Evolutionary conservation across 2,113 vertebrate species (phyloP).

Genomic region (Etheostoma spectabile): DNA sequence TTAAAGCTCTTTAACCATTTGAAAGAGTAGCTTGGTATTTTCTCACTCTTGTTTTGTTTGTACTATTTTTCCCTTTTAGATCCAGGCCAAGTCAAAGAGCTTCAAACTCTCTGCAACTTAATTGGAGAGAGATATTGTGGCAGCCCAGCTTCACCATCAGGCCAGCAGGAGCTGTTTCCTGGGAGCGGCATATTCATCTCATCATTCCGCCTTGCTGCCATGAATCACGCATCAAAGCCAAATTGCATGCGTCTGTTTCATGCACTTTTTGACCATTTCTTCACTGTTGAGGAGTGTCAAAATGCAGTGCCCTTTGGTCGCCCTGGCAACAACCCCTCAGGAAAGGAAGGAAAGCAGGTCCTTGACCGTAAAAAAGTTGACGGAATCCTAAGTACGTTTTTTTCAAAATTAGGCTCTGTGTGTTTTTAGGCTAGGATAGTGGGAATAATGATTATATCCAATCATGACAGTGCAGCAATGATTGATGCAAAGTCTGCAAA

Average conservation of each 20-base stretch:
- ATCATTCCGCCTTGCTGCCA: neutral
- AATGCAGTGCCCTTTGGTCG: neutral
- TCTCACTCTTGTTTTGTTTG: too few relatives aligned
- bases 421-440: slow-evolving; percentile 6
- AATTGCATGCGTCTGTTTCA: slow-evolving; percentile 1
- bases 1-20: too few relatives aligned
- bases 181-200: too few relatives aligned
- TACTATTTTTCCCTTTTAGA: too few relatives aligned
- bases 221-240: neutral
- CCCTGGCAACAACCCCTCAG: neutral
- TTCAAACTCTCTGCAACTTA: too few relatives aligned
- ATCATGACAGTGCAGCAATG: too few relatives aligned
- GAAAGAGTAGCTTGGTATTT: too few relatives aligned
- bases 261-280: neutral
- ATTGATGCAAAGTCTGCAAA: too few relatives aligned
- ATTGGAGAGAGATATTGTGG: too few relatives aligned
- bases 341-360: neutral
- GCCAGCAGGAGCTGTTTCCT: too few relatives aligned
- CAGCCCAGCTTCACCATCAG: too few relatives aligned
- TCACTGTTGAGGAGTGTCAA: neutral
- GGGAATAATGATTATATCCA: neutral
- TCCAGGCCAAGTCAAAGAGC: too few relatives aligned
- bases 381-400: neutral
- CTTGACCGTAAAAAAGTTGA: neutral
- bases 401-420: slow-evolving; percentile 5